Evolutionary conservation across 2,888 invertebrate genomes (phyloP), one percentile per base, ranked within the genome.

Genomic region (Mesorhabditis belari): DNA sequence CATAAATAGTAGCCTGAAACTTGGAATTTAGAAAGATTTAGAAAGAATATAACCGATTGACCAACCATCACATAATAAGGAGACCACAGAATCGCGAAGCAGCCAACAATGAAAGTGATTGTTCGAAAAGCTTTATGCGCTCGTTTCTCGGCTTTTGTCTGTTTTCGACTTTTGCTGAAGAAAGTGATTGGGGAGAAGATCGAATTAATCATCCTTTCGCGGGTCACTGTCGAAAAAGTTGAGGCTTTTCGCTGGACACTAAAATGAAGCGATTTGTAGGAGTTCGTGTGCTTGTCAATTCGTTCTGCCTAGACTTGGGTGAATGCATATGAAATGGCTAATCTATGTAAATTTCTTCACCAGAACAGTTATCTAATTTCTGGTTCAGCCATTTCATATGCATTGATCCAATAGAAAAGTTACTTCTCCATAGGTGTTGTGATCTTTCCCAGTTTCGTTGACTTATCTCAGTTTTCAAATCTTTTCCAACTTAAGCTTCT

Each of bases 81-180:
- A 21, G 80, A 79, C 81, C 81, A 81, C 44, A 81, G 67, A 49
- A 81, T 71, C 12, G 79, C 81, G 64, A 81, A 81, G 51, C 77
- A 72, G 25, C 81, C 81, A 21, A 81, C 79, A 56, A 81, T 81
- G 63, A 81, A 77, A 17, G 81, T 81, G 56, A 81, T 81, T 3
- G 81, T 81, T 53, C 80, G 72, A 63, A 73, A 73, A 58, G 5
- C 28, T 62, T 81, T 81, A 56, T 77, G 77, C 1, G 81, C 81
- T 24, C 81, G 62, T 57, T 73, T 73, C 60, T 81, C 80, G 4
- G 79, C 79, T 60, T 68, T 70, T 6, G 73, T 68, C 24, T 67
- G 69, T 61, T 70, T 70, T 26, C 71, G 53, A n/a, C 67, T 57
- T 55, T 69, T 49, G 52, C 66, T 70, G 57, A 73, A 69, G 17